These are phyloP conservation scores for Gambusia affinis DNA, from an alignment of 2,113 vertebrate genomes.

Conservation along the genomic window DNA sequence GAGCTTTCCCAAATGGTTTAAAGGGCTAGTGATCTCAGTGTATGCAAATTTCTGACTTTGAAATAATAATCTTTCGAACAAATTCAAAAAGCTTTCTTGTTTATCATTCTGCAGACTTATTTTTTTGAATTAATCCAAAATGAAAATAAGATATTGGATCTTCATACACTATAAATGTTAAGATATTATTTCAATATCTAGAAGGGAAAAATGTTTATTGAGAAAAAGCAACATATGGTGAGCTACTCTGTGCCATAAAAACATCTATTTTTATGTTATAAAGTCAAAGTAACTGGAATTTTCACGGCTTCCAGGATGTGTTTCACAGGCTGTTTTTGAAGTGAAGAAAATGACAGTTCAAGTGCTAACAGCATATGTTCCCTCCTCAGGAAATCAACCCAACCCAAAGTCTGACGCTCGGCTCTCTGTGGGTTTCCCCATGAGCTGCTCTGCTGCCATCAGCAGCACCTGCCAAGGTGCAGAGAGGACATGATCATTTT, in stretches of 20 bases:
- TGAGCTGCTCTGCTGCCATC: conserved; percentile 15
- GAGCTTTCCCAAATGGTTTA: no score
- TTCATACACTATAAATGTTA: background rate
- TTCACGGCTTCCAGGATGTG: background rate
- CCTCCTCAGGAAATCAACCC: conserved; percentile 35
- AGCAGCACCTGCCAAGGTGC: conserved; percentile 40
- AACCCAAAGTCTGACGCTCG: conserved; percentile 1
- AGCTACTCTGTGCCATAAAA: background rate
- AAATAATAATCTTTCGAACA: no score
- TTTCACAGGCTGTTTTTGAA: background rate
- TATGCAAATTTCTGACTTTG: no score
- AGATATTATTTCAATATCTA: background rate
- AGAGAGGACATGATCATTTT: conserved; percentile 16
- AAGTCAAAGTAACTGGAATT: background rate
- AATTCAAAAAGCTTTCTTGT: no score
- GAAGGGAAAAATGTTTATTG: no score
- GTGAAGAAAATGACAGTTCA: conserved; percentile 17
- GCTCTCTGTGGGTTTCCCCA: conserved; percentile 29
- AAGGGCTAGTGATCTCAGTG: no score
- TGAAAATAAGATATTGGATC: background rate
- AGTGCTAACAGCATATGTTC: conserved; percentile 38
- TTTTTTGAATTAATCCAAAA: no score
- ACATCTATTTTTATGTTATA: background rate
- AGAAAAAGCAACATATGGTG: background rate
- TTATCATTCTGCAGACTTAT: no score